Evolutionary conservation across 2,888 invertebrate species (phyloP), one percentile per base, ranked within the genome.

Genomic region (Monochamus alternatus): DNA sequence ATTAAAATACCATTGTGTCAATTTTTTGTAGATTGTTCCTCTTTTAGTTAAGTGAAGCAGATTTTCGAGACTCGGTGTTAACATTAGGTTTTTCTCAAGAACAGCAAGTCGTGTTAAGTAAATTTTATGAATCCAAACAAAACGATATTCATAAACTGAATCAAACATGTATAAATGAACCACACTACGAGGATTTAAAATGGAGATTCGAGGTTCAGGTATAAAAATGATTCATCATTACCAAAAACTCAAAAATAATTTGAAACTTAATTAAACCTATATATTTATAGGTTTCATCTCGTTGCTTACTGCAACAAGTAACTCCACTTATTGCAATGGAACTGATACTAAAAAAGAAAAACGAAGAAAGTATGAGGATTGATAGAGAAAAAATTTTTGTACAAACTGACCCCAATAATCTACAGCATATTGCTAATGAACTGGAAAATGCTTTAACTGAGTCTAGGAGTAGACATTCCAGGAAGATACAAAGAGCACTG

Each of bases 191-290:
- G 67, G 91, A 93, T 84, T 87, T 94, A 72, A 91, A 93, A 79
- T 94, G 94, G 94, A 89, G 94, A 78, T 90, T 93, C 81, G 93
- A 94, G 89, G 91, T 91, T 5, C 91, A 92, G 88, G 92, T 91
- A 85, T 22, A 22, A 22, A 22, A 22, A 22, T 22, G 22, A 22
- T 30, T 44, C 32, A 52, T 22, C 4, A 32, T 68, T 44, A 51
- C 22, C n/a, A 44, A 1, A 22, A 1, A 22, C 22, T 22, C 22
- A 22, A 22, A 1, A 22, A 22, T 22, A 22, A 22, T 22, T 22
- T 22, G 22, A 22, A 22, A 22, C 22, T 12, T 51, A 67, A 52
- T 30, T n/a, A 22, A 22, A 22, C 14, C 59, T 47, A 38, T 58
- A 63, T 47, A 59, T 80, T 87, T 85, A 8, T 79, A 92, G 90